Evolutionary conservation across 2,888 invertebrate species (phyloP), one percentile per base, ranked within the genome.

Genomic region (Dicranocentrus wangi): DNA sequence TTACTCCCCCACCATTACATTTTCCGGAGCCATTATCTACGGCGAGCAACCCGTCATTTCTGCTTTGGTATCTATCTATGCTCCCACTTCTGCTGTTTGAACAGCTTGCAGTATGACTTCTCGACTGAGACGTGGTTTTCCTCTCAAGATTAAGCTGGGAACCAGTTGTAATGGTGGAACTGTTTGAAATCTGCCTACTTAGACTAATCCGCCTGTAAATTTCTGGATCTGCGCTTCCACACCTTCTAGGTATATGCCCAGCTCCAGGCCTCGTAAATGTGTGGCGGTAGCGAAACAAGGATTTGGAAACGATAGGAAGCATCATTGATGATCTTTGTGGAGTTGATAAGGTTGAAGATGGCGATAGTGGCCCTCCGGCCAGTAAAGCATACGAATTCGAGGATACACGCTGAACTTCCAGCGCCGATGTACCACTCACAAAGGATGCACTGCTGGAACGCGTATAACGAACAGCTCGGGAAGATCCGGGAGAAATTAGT

Each of bases 161-260:
- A 15, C 42, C 23, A 5, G 73, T n/a, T 8, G 66, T 55, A 21
- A 75, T 58, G 2, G 75, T 43, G 13, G 79, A 61, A n/a, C 58
- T 61, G 28, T 53, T 81, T 0, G 73, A 43, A 61, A 81, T 73
- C 23, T 73, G 80, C 13, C 80, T 15, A 25, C 42, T 81, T 25
- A 73, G 28, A 15, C 68, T 61, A 23, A 73, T 61, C 21, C 79
- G 53, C 21, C 82, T 72, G 53, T 79, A 77, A 8, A 72, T 70
- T 63, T 85, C 84, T 25, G 86, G 86, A 68, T 86, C 86, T 7
- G 81, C 86, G 70, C 85, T 85, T n/a, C 71, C 84, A 58, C 85
- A 85, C 15, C 86, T 71, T 51, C 84, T 72, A n/a, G 61, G 61
- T 1, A 61, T 1, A 13, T n/a, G 23, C 1, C n/a, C 28, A 25